Evolutionary conservation across 2,888 invertebrate genomes (phyloP), one percentile per base, ranked within the genome.

Genomic region (Athetis lepigone): DNA sequence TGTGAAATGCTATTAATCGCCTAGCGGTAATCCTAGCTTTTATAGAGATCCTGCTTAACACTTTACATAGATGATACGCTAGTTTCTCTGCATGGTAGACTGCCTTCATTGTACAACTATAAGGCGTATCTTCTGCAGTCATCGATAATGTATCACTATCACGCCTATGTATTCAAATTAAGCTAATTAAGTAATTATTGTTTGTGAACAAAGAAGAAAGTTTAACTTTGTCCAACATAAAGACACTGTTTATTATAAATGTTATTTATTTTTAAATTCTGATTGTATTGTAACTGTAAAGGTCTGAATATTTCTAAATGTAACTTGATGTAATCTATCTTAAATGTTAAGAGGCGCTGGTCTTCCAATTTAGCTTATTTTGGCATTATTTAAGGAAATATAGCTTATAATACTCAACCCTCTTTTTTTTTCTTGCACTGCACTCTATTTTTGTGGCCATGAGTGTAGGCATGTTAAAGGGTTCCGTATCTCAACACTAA

Each of bases 301-400:
- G 70, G 70, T 65, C 59, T 70, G 52, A 71, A 66, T 50, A 66
- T 46, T 65, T 49, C 16, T 49, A 49, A 70, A 66, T 59, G 39
- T 58, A 43, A 36, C 33, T 69, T n/a, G 25, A 64, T 54, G 43
- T 55, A 50, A 59, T 59, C 39, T 65, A 50, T 46, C 21, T 50
- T 52, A 29, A 43, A 47, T 46, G 37, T 57, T 19, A 43, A 29
- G 45, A 71, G 18, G 23, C 13, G 36, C 37, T 54, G 42, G 65
- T 64, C 69, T 69, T 69, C 71, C 71, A 70, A 54, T 27, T 62
- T 50, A 63, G 55, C 63, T 68, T 54, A 62, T 6, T 62, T 45
- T 66, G 19, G 39, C 49, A 45, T 33, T 29, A 19, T 67, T 8
- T 45, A 11, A 37, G 9, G 21, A 9, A 46, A 23, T 66, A 2